Evolutionary conservation across 2,888 invertebrate genomes (phyloP), one percentile per base, ranked within the genome.

Genomic region (Volucella inanis): DNA sequence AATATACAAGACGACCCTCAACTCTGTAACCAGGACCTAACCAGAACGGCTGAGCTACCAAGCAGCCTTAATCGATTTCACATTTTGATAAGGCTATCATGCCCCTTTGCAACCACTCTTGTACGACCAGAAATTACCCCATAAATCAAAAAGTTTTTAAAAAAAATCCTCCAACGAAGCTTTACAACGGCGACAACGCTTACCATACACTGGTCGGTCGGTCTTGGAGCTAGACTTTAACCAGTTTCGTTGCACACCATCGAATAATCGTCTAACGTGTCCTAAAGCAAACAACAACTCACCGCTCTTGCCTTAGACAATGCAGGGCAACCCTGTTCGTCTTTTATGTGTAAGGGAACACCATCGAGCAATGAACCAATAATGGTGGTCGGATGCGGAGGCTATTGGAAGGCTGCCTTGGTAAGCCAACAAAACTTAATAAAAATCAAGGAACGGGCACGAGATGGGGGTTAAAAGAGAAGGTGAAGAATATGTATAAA

Each of bases 31-130:
- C 31, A 31, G 31, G 31, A 31, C 6, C 31, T 31, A 31, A 31
- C 31, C 31, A 31, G 31, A 31, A 31, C 31, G 31, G 6, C 31
- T 31, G 6, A 31, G 43, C 67, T 2, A 45, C 9, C 77, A 12
- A 47, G 57, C 50, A 54, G 65, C 84, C 84, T 80, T 80, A 84
- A 84, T 84, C 84, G 84, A 84, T 84, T 84, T 75, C 84, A 71
- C 79, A 84, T 84, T 84, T 84, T 80, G 84, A 84, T 84, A 84
- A 80, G 65, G 71, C 65, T 41, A 31, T 31, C 31, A 31, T 31
- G 31, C 6, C 9, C 39, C 64, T 18, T 15, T 49, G 31, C 31
- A 31, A 31, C 31, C 31, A 6, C 45, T 11, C 65, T 74, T 18
- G 15, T 39, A 41, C 65, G 74, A 75, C 75, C 75, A 67, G 61